phyloP scores from a whole-genome alignment of 2,888 invertebrate species.

The Drosophila lutescens region DNA sequence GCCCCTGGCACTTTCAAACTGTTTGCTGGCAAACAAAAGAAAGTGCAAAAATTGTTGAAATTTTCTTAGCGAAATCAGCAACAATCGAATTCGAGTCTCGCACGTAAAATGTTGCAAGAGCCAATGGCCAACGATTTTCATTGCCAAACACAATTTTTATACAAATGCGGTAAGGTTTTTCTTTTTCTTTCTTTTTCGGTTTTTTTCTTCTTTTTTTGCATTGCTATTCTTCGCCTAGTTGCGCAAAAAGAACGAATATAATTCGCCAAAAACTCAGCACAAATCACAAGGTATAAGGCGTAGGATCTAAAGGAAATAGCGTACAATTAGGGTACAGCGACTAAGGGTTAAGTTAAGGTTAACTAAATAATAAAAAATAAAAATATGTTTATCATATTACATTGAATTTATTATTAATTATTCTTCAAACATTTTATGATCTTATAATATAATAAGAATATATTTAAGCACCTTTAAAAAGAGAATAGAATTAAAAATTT shows the following conservation, averaged over 20 bases:
- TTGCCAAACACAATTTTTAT: conserved; percentile 69
- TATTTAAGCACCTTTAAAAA: too few relatives aligned
- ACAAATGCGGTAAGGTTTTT: conserved; percentile 57
- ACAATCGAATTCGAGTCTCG: conserved; percentile 51
- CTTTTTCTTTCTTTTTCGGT: conserved; percentile 17
- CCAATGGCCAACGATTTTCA: conserved; percentile 65
- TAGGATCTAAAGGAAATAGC: neutral
- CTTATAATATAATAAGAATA: too few relatives aligned
- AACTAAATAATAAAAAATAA: too few relatives aligned
- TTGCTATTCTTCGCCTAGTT: conserved; percentile 45
- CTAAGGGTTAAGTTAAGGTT: conserved; percentile 3
- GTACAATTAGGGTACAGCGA: too few relatives aligned
- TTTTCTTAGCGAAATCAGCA: conserved; percentile 57
- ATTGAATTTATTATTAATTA: neutral
- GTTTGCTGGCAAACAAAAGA: conserved; percentile 76
- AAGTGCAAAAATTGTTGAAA: conserved; percentile 77
- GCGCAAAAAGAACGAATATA: conserved; percentile 53
- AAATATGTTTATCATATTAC: neutral
- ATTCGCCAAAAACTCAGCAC: conserved; percentile 8
- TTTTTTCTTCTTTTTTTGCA: conserved; percentile 20
- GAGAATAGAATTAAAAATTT: neutral
- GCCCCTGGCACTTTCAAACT: conserved; percentile 40
- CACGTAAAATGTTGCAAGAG: conserved; percentile 59
- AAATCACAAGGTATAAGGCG: conserved; percentile 13
- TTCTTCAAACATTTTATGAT: too few relatives aligned